These are phyloP conservation scores for Romanogobio albipinnatus DNA, from an alignment of 2,113 vertebrate species.

Conservation along the genomic window DNA sequence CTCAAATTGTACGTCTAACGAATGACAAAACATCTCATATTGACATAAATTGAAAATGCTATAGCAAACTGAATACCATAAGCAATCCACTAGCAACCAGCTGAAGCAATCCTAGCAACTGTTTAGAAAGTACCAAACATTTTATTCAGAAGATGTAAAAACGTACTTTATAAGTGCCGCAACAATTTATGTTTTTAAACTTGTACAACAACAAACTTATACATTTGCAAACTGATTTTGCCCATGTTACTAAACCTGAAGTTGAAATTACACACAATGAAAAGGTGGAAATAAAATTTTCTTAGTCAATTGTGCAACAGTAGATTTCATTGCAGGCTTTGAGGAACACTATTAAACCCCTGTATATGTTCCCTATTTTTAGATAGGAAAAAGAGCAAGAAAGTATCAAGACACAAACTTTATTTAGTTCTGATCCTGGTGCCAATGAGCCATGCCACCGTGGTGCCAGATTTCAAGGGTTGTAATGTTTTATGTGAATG, in stretches of 20 bases:
- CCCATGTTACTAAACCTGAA: not conserved
- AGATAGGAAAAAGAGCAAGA: slow-evolving; percentile 38
- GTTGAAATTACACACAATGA: not conserved
- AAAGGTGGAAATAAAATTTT: not conserved
- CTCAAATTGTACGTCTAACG: not conserved
- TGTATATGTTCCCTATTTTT: not conserved
- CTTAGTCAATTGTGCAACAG: not conserved
- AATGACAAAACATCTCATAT: not conserved
- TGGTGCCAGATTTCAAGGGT: slow-evolving; percentile 67
- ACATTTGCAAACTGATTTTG: not conserved
- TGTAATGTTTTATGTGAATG: slow-evolving; percentile 68
- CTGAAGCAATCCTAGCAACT: too few species aligned
- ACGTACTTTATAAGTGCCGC: too few species aligned
- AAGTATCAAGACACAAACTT: slow-evolving; percentile 37
- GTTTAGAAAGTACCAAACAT: not conserved
- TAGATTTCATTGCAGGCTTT: not conserved
- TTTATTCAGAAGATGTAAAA: not conserved
- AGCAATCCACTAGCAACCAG: too few species aligned
- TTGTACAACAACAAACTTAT: not conserved
- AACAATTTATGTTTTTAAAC: not conserved
- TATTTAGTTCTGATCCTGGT: slow-evolving; percentile 58
- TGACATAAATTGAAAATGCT: not conserved
- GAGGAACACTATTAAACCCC: not conserved
- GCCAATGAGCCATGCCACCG: slow-evolving; percentile 49
- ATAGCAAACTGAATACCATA: too few species aligned